Percentiles rank a stretch among this genome's conserved stretches.
These are phyloP conservation scores for Manis crassicaudata DNA, from an alignment of 2,797 vertebrate species.

Conservation along the genomic window DNA sequence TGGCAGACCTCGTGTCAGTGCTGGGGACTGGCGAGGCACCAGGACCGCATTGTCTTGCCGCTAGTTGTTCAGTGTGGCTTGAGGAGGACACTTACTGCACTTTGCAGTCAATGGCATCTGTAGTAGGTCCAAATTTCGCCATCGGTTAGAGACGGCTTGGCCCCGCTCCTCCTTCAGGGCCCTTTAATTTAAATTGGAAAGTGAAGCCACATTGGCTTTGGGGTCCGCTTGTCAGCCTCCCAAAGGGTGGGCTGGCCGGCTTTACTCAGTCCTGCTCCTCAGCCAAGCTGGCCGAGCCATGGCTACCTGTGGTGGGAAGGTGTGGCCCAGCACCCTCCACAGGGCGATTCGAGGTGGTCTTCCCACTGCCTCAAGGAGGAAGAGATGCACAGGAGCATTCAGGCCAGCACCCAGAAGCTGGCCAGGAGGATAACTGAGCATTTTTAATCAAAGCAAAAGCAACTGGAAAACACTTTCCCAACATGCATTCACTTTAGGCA, in stretches of 20 bases:
- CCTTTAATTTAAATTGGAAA: background rate
- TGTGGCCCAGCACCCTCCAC: background rate
- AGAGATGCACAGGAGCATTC: background rate
- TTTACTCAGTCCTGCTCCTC: background rate
- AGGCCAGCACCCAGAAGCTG: background rate
- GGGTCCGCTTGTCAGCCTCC: background rate
- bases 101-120: conserved; percentile 10
- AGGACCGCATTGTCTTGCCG: conserved; percentile 43
- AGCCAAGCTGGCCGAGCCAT: background rate
- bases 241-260: background rate
- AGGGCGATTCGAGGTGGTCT: background rate
- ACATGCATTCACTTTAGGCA: background rate
- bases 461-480: background rate
- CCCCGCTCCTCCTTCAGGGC: background rate
- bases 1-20: background rate
- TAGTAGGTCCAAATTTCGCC: background rate
- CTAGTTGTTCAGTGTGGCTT: conserved; percentile 34
- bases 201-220: fast-evolving
- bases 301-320: fast-evolving
- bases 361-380: background rate
- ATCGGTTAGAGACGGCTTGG: fast-evolving
- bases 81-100: background rate
- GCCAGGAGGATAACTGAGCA: background rate
- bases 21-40: background rate
- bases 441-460: background rate